Percentiles rank a stretch among this genome's conserved stretches.
These are phyloP conservation scores for Euura lappo DNA, from an alignment of 1,140 invertebrate species.

Conservation along the genomic window DNA sequence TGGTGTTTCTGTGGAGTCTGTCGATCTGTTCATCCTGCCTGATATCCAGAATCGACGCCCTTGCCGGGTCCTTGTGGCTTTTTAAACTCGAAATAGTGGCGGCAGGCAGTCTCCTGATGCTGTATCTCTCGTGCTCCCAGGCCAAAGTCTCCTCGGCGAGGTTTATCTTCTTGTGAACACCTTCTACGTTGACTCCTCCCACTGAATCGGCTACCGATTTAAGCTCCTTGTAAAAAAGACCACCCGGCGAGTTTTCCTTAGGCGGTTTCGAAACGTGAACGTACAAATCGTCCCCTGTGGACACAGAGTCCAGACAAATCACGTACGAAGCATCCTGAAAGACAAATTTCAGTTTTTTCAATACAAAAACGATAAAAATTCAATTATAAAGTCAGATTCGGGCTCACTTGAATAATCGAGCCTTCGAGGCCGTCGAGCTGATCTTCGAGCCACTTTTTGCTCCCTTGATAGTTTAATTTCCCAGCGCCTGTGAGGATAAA, in stretches of 20 bases:
- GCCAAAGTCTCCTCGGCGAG: slow-evolving; percentile 90
- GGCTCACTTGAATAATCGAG: slow-evolving; percentile 74
- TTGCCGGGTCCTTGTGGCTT: slow-evolving; percentile 65
- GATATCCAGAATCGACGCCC: slow-evolving; percentile 70
- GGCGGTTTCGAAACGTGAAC: slow-evolving; percentile 97
- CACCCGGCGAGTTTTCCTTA: slow-evolving; percentile 80
- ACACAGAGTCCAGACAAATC: slow-evolving; percentile 88
- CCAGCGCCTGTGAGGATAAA: slow-evolving; percentile 93
- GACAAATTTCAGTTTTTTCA: slow-evolving; percentile 25
- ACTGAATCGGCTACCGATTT: slow-evolving; percentile 64
- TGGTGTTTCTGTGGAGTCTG: slow-evolving; percentile 73
- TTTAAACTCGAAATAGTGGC: slow-evolving; percentile 88
- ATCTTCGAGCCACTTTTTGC: slow-evolving; percentile 96
- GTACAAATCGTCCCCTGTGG: slow-evolving; percentile 67
- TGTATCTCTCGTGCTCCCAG: slow-evolving; percentile 98
- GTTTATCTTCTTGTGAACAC: slow-evolving; percentile 97
- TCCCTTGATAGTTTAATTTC: slow-evolving; percentile 94
- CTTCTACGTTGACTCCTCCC: slow-evolving; percentile 68
- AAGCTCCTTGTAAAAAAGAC: slow-evolving; percentile 74
- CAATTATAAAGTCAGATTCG: slow-evolving; percentile 16
- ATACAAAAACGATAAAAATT: slow-evolving; percentile 20
- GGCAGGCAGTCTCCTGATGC: slow-evolving; percentile 87
- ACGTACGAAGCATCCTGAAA: slow-evolving; percentile 86
- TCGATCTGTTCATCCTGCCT: slow-evolving; percentile 66
- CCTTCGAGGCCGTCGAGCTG: slow-evolving; percentile 80